Base-by-base conservation (phyloP, 2,888 invertebrate genomes). In the Patella ulyssiponensis region DNA sequence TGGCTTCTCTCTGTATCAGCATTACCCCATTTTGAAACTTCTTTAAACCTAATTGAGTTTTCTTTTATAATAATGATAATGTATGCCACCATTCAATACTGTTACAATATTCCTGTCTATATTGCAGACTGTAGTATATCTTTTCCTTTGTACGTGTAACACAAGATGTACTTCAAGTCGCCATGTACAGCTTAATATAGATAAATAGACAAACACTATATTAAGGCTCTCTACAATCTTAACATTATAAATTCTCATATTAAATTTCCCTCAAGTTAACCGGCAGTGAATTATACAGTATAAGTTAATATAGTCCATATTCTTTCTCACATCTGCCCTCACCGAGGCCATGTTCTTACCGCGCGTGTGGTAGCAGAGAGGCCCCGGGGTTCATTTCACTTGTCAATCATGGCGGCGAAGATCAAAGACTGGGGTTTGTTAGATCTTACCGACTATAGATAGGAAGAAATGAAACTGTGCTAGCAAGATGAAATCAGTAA, bases 281-380 rank as follows among this genome's bases (percentile, higher is more conserved):
- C 23, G 20, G 20, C 20, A 64, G 64, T 64, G 20, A 64, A 64
- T 23, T 64, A 44, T 44, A 64, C 64, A 64, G 12, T 20, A 23
- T 64, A 64, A 64, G 64, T 64, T 64, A 64, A 64, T 64, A 64
- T 64, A 20, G 64, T 64, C 23, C 64, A 64, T 20, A 64, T 64
- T 64, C 44, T 64, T 64, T 64, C 64, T 64, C 64, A 64, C 64
- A 64, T 64, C 64, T 64, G 64, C 64, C 64, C 64, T 64, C 23
- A 14, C 64, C 23, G 64, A 64, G 64, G 64, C 64, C 64, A 64
- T 64, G 64, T 64, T 64, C 64, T 23, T 64, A 23, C 64, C 20
- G 64, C 64, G 64, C 64, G 64, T 64, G 64, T 64, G 64, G 64
- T 64, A 64, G 64, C 64, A 64, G 64, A 64, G 64, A 64, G 64